Evolutionary conservation across 2,113 vertebrate genomes (phyloP), one percentile per base, ranked within the genome.

Genomic region (Sphaerodactylus townsendi): DNA sequence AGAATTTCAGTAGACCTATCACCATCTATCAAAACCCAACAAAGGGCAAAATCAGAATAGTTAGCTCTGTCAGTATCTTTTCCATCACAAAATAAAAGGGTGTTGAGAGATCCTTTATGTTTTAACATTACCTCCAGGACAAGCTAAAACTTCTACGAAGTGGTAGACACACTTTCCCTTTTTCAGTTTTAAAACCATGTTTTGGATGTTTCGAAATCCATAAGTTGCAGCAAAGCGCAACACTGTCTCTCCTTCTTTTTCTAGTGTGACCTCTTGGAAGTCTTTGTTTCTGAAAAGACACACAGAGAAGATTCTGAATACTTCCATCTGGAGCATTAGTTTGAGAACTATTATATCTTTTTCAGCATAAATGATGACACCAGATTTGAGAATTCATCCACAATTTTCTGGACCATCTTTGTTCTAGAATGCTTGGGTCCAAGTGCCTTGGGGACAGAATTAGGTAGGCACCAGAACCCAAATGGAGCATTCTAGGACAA

Each of bases 171-270:
- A 96, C 4, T 95, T 97, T 35, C 98, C 98, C 89, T 97, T 98
- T 85, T 97, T 98, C 94, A 99, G 92, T 50, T 98, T 98, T 76
- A 98, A 96, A 79, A 99, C 96, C 91, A 99, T 90, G 1, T 98
- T 99, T 94, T 99, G 98, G 87, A 99, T 97, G 90, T 99, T 99
- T 28, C 98, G 95, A 39, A 99, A 99, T 87, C 99, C 99, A 0
- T 97, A 99, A 0, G 98, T 95, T 0, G 98, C 98, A 13, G 99
- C 99, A 33, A 98, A 99, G 87, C 97, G 98, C 83, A 99, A 93
- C 48, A 99, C 93, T 1, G 96, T 97, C 90, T 98, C 96, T 9
- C 99, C 98, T 1, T 98, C 97, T 69, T 96, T 97, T 89, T 99
- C 98, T 25, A 99, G 96, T 35, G 95, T 97, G 53, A 98, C 98